These are phyloP conservation scores for Leuciscus idus DNA, from an alignment of 2,113 vertebrate genomes.

Conservation along the genomic window DNA sequence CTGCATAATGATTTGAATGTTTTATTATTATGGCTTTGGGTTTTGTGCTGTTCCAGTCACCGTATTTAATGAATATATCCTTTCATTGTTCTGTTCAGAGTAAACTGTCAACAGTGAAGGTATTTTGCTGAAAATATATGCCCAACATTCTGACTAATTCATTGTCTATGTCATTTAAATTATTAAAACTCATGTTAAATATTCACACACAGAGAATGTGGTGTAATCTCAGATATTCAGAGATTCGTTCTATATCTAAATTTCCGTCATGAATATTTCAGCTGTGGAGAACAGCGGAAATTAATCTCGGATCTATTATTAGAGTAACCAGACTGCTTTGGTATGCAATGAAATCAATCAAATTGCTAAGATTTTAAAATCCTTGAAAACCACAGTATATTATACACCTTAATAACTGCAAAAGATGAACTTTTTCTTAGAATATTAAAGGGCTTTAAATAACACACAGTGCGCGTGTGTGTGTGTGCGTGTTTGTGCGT, in stretches of 20 bases:
- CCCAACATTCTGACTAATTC: slow-evolving; percentile 59
- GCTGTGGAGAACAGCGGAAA: slow-evolving; percentile 63
- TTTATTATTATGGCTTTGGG: slow-evolving; percentile 31
- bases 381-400: slow-evolving; percentile 15
- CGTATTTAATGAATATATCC: background rate
- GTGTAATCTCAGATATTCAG: slow-evolving; percentile 63
- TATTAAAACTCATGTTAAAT: slow-evolving; percentile 64
- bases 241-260: slow-evolving; percentile 69
- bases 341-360: slow-evolving; percentile 45
- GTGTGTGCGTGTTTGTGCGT: too few species aligned
- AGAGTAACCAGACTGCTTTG: slow-evolving; percentile 43
- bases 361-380: slow-evolving; percentile 33
- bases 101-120: background rate
- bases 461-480: too few species aligned
- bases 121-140: slow-evolving; percentile 32
- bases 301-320: slow-evolving; percentile 68
- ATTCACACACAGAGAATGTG: slow-evolving; percentile 51
- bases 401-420: background rate
- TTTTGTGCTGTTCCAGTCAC: slow-evolving; percentile 3
- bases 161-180: slow-evolving; percentile 63
- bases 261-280: slow-evolving; percentile 75
- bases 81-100: background rate
- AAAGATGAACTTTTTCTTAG: background rate
- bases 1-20: slow-evolving; percentile 19
- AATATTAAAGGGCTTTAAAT: background rate